Conservation (phyloP, 2,113 vertebrate genomes). For the Calyptommatus sinebrachiatus region DNA sequence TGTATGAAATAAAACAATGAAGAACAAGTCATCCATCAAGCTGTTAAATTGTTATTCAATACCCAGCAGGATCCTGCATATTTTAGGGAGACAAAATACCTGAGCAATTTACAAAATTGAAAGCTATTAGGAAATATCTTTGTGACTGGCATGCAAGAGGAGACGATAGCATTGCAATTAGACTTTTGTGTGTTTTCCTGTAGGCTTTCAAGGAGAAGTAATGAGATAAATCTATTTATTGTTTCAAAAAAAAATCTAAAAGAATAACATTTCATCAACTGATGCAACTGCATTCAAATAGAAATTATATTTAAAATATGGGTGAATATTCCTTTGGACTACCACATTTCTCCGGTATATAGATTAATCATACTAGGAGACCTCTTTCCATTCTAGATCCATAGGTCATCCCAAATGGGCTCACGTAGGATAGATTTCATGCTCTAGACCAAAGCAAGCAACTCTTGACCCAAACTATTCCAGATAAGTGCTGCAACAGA, state of each 20-base stretch:
- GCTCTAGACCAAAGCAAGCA: too few species aligned
- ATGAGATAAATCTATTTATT: conserved; percentile 21
- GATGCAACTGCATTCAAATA: not conserved
- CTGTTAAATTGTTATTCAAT: conserved; percentile 30
- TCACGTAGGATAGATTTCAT: too few species aligned
- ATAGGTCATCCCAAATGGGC: too few species aligned
- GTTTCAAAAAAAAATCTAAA: conserved; percentile 6
- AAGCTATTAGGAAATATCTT: conserved; percentile 39
- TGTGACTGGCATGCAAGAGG: not conserved
- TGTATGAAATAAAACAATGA: conserved; percentile 17
- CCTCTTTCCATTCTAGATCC: too few species aligned
- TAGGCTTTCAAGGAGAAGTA: conserved; percentile 5
- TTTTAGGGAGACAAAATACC: conserved; percentile 13
- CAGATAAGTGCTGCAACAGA: not conserved
- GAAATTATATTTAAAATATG: conserved; percentile 2
- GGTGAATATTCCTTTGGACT: too few species aligned
- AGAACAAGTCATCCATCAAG: conserved; percentile 32
- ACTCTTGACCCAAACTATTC: not conserved
- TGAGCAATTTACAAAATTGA: conserved; percentile 26
- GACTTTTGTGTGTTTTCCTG: conserved; percentile 5
- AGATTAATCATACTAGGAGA: too few species aligned
- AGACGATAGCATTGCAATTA: not conserved
- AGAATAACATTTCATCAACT: not conserved
- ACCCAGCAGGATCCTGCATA: conserved; percentile 30
- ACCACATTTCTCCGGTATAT: too few species aligned